phyloP scores from a whole-genome alignment of 1,140 invertebrate species.

The Drosophila ercepeae region DNA sequence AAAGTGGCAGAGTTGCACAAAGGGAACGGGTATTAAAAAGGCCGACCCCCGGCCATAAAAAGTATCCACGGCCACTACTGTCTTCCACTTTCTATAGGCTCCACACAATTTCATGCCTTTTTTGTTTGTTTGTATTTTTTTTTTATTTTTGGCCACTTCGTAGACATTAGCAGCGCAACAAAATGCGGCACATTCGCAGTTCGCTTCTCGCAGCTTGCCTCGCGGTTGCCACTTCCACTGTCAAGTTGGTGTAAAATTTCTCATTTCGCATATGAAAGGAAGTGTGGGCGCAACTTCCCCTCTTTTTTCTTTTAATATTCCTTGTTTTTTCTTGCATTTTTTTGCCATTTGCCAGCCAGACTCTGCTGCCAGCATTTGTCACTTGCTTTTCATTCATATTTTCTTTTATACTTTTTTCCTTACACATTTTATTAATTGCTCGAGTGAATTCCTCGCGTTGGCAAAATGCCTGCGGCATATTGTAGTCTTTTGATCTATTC shows the following conservation, averaged over 20 bases:
- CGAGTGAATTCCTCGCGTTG: slow-evolving; percentile 71
- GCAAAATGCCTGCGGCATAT: slow-evolving; percentile 56
- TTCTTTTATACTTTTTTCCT: slow-evolving; percentile 25
- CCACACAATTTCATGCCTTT: slow-evolving; percentile 69
- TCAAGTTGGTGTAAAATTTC: slow-evolving; percentile 80
- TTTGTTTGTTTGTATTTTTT: slow-evolving; percentile 59
- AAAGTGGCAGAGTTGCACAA: neutral
- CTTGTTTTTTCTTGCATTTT: neutral
- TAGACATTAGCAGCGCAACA: neutral
- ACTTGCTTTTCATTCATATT: slow-evolving; percentile 9
- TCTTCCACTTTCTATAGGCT: slow-evolving; percentile 34
- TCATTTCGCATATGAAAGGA: slow-evolving; percentile 81
- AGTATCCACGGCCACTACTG: slow-evolving; percentile 50
- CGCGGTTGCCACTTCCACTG: slow-evolving; percentile 74
- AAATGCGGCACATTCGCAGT: slow-evolving; percentile 66
- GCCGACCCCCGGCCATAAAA: slow-evolving; percentile 68
- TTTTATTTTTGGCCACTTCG: slow-evolving; percentile 54
- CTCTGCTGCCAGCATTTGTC: slow-evolving; percentile 1
- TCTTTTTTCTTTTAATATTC: slow-evolving; percentile 3
- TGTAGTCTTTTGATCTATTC: slow-evolving; percentile 65
- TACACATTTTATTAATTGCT: slow-evolving; percentile 78
- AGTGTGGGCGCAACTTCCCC: slow-evolving; percentile 69
- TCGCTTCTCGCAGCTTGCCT: slow-evolving; percentile 36
- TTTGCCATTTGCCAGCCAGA: slow-evolving; percentile 30
- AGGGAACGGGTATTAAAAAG: slow-evolving; percentile 49